Evolutionary conservation across 2,797 vertebrate genomes (phyloP), one percentile per base, ranked within the genome.

Genomic region (Muraenolepis orangiensis): DNA sequence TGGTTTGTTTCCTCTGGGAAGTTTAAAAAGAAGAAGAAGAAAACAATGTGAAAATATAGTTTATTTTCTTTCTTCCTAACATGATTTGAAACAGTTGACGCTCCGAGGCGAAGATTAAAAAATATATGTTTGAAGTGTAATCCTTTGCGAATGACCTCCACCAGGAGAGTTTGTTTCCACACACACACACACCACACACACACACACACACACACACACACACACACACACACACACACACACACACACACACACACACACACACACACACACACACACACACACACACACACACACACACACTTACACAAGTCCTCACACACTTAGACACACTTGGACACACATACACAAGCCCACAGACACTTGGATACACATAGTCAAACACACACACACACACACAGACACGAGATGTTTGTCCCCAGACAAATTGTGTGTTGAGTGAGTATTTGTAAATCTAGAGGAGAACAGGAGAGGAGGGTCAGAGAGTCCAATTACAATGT

Each of bases 31-130:
- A 90, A 86, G 87, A 88, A 78, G 83, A 84, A n/a, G 83, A 89
- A 84, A 89, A 90, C 87, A 88, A 88, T 90, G 89, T 91, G 89
- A 91, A 92, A 92, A 91, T 92, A 71, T n/a, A 23, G 20, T 64
- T 64, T 64, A n/a, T 88, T 89, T 89, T 88, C 30, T 88, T 90
- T 89, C 87, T 80, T 81, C 87, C 87, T 87, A 86, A 42, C 82
- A 82, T 82, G 86, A 86, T 64, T 64, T 64, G 88, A 83, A 85
- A 85, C 87, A 86, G 89, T 87, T 88, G 85, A 74, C 75, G 87
- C 88, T 91, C 66, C 80, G 79, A 85, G 90, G 85, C 88, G 90
- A 84, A 89, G 75, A 72, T 73, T 76, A 87, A 85, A 85, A 83
- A 18, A 16, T 42, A 42, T 42, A 86, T 87, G 77, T 80, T 80